Percentiles rank a stretch among this genome's conserved stretches.
Conservation (phyloP, 2,797 vertebrate species). For the Naso thynnoides region DNA sequence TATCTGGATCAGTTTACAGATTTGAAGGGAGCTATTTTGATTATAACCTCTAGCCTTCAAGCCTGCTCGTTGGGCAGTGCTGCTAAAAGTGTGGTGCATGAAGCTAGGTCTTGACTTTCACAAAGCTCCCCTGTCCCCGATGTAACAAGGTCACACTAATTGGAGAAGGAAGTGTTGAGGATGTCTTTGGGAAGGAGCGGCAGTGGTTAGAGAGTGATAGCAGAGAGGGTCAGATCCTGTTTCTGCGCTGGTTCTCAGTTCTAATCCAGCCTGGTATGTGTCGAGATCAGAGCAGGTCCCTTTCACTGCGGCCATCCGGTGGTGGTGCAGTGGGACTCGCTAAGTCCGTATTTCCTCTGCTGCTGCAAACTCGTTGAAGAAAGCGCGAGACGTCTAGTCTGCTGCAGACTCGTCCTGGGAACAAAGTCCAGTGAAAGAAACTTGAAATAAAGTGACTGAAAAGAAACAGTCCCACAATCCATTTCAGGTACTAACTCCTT, state of each 20-base stretch:
- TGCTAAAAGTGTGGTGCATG: slow-evolving; percentile 52
- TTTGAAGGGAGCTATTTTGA: slow-evolving; percentile 73
- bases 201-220: slow-evolving; percentile 66
- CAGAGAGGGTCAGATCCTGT: slow-evolving; percentile 79
- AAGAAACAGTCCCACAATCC: slow-evolving; percentile 37
- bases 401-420: neutral
- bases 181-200: slow-evolving; percentile 72
- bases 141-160: slow-evolving; percentile 84
- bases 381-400: slow-evolving; percentile 16
- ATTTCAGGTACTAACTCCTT: slow-evolving; percentile 59
- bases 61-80: slow-evolving; percentile 26
- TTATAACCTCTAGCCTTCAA: slow-evolving; percentile 70
- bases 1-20: slow-evolving; percentile 67
- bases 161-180: slow-evolving; percentile 79
- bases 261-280: slow-evolving; percentile 84
- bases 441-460: slow-evolving; percentile 28
- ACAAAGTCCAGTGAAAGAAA: slow-evolving; percentile 41
- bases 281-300: slow-evolving; percentile 71
- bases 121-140: slow-evolving; percentile 49
- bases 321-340: slow-evolving; percentile 51
- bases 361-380: slow-evolving; percentile 34
- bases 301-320: slow-evolving; percentile 69
- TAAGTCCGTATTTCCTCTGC: slow-evolving; percentile 65
- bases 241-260: slow-evolving; percentile 79
- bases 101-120: slow-evolving; percentile 71